Percentiles rank a stretch among this genome's conserved stretches.
Evolutionary conservation across 2,888 invertebrate genomes (phyloP).

Genomic region (Volucella zonaria): DNA sequence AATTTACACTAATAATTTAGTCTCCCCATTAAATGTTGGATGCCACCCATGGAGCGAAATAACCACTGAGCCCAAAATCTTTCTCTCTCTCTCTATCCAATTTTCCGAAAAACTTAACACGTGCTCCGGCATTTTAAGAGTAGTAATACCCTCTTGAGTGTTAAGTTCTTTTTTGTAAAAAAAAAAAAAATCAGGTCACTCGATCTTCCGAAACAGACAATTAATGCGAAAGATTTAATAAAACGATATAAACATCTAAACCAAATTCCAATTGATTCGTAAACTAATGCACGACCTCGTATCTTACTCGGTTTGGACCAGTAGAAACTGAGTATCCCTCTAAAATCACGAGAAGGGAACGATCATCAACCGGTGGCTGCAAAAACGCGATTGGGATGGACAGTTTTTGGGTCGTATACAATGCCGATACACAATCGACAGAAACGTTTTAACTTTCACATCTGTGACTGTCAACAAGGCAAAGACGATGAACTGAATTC

Average conservation of each 20-base stretch:
- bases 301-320: constrained; percentile 28
- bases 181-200: background rate
- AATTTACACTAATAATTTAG: no score
- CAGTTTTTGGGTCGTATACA: background rate
- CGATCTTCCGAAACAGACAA: constrained; percentile 9
- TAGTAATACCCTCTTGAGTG: no score
- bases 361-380: constrained; percentile 11
- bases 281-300: constrained; percentile 16
- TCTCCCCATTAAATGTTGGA: no score
- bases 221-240: constrained; percentile 1
- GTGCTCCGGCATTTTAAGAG: no score
- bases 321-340: constrained; percentile 18
- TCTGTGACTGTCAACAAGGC: constrained; percentile 3
- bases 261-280: constrained; percentile 5
- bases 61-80: no score
- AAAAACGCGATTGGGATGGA: constrained; percentile 32
- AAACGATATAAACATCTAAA: constrained; percentile 7
- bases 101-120: no score
- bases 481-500: no score
- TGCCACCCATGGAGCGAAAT: no score
- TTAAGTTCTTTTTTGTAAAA: no score
- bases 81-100: no score
- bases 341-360: constrained; percentile 11
- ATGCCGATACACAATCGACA: background rate
- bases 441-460: constrained; percentile 17